Conservation (phyloP, 2,888 invertebrate species). For the Xestia ashworthii region DNA sequence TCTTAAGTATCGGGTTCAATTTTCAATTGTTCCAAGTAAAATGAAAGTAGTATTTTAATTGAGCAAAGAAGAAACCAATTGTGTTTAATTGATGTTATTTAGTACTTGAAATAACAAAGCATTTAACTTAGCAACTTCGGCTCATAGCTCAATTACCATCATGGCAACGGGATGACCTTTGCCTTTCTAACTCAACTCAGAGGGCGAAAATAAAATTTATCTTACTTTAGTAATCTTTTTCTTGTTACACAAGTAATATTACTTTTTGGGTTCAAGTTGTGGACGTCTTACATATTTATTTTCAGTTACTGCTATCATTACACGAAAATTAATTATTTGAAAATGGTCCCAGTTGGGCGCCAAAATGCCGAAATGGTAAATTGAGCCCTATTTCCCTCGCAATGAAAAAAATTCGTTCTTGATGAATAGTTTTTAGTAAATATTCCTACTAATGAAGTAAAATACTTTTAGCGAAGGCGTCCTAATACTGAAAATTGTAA, state of each 20-base stretch:
- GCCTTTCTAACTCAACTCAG: slow-evolving; percentile 44
- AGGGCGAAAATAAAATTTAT: slow-evolving; percentile 52
- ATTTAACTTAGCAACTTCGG: slow-evolving; percentile 52
- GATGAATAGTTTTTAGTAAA: slow-evolving; percentile 52
- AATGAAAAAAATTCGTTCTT: slow-evolving; percentile 41
- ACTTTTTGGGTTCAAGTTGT: slow-evolving; percentile 45
- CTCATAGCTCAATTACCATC: slow-evolving; percentile 49
- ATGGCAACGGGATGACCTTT: slow-evolving; percentile 60
- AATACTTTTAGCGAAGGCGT: slow-evolving; percentile 30
- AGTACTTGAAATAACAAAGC: slow-evolving; percentile 58
- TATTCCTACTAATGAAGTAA: slow-evolving; percentile 56
- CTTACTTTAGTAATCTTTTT: slow-evolving; percentile 55
- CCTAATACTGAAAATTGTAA: slow-evolving; percentile 34
- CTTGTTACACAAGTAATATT: slow-evolving; percentile 57
- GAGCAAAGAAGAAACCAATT: slow-evolving; percentile 57
- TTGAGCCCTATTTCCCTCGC: slow-evolving; percentile 20
- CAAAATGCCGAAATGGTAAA: slow-evolving; percentile 38
- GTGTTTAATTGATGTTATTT: slow-evolving; percentile 64
- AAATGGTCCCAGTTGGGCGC: slow-evolving; percentile 54
- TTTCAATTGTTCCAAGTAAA: slow-evolving; percentile 51
- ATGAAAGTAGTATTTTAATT: slow-evolving; percentile 54
- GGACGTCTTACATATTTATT: slow-evolving; percentile 13
- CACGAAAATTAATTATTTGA: slow-evolving; percentile 15
- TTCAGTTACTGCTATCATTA: slow-evolving; percentile 13
- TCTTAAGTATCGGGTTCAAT: slow-evolving; percentile 15